Evolutionary conservation across 2,113 vertebrate species (phyloP).

Genomic region (Corvus moneduloides): DNA sequence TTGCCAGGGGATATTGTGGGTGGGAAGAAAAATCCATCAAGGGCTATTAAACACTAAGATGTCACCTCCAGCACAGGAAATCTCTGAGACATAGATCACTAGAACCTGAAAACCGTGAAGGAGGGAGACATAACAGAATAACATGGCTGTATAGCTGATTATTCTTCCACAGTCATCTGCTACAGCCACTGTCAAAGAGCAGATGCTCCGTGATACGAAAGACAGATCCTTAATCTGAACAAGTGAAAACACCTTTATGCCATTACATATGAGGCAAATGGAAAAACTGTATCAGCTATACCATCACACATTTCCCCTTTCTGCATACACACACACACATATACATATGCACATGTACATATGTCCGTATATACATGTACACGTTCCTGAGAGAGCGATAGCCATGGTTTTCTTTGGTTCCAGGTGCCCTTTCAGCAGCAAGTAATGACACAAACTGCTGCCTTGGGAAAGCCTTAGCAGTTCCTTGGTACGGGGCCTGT

Average conservation of each 20-base stretch:
- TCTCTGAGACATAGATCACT: not conserved
- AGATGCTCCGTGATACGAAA: not conserved
- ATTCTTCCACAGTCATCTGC: not conserved
- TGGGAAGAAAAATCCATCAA: not conserved
- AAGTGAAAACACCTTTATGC: not conserved
- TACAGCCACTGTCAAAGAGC: not conserved
- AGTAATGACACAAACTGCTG: not conserved
- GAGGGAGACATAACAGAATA: not conserved
- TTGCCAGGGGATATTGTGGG: not conserved
- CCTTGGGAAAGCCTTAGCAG: not conserved
- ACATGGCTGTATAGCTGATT: not conserved
- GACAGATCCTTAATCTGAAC: not conserved
- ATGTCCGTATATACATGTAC: no score
- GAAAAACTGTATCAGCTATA: not conserved
- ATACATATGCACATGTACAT: accelerated
- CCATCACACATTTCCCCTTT: not conserved
- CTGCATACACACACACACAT: not conserved
- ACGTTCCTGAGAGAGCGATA: not conserved
- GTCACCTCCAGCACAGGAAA: not conserved
- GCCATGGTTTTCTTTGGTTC: not conserved
- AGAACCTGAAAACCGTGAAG: not conserved
- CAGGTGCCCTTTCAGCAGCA: not conserved
- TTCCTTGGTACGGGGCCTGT: accelerated
- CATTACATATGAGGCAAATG: not conserved
- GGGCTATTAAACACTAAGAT: not conserved